These are phyloP conservation scores for Zosterops lateralis DNA, from an alignment of 2,113 vertebrate species.

Conservation along the genomic window DNA sequence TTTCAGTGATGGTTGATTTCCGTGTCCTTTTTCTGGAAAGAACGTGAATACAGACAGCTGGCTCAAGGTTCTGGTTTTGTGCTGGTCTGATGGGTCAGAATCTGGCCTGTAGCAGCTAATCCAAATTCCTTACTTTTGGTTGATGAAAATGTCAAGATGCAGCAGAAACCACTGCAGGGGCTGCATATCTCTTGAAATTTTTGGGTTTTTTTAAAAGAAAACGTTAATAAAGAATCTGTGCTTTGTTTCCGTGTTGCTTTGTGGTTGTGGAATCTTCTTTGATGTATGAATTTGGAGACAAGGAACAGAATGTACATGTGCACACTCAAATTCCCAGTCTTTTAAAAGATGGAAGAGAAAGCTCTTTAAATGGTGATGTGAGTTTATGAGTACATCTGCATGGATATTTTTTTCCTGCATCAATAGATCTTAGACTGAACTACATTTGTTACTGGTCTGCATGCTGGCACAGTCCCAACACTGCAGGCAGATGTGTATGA, in stretches of 20 bases:
- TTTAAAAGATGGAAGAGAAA: constrained; percentile 5
- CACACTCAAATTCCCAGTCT: not conserved
- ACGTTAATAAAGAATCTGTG: not conserved
- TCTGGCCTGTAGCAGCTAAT: not conserved
- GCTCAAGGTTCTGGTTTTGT: not conserved
- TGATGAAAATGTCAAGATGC: not conserved
- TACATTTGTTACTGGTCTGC: not conserved
- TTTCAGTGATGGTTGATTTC: not conserved
- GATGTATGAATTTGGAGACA: not conserved
- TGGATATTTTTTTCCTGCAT: not conserved
- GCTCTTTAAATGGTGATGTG: constrained; percentile 40
- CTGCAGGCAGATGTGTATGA: constrained; percentile 42
- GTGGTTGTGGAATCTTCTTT: not conserved
- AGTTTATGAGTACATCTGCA: not conserved
- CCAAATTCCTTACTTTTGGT: not conserved
- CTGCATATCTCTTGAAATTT: not conserved
- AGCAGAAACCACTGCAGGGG: not conserved
- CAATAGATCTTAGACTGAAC: not conserved
- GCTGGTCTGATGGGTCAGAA: not conserved
- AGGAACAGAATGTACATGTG: not conserved
- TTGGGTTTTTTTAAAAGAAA: not conserved
- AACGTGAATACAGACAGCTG: not conserved
- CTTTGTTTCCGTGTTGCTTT: not conserved
- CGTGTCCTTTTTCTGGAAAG: not conserved
- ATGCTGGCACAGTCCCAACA: constrained; percentile 35